Evolutionary conservation across 2,888 invertebrate species (phyloP), one percentile per base, ranked within the genome.

Genomic region (Sinodicranocentrus sp.): DNA sequence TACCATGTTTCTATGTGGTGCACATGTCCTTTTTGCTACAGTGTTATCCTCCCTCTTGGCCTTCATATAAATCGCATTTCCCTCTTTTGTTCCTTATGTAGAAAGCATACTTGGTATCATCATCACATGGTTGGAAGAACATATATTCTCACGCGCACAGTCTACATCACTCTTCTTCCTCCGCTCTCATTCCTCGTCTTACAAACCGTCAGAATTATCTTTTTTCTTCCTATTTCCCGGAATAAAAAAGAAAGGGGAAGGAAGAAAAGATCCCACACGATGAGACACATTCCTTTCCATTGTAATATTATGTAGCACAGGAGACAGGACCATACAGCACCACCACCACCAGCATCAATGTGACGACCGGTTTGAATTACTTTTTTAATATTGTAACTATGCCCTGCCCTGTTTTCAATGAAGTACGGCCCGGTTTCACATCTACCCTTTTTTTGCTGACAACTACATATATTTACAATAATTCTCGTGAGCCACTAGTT

Each of bases 391-490:
- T 61, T 61, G 61, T 17, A 33, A 15, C 3, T 28, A 33, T 23
- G 61, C 8, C n/a, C 28, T 26, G 6, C 25, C 15, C 57, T 10
- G 2, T 39, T 39, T 39, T 39, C 39, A 39, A 63, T 63, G 33
- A 57, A 57, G 25, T 19, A 63, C 33, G 33, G 21, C 59, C 15
- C 59, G 8, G 21, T 33, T 63, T 17, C 33, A 28, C 59, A 59
- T 8, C 23, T 26, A 26, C 23, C 17, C n/a, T 8, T 65, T 65
- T 65, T 65, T 44, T 43, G 65, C 65, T 65, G 65, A 65, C 65
- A 65, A 44, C 65, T 65, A 43, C 65, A 65, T 39, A 65, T 23
- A 65, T 65, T 61, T 65, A 39, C 65, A 44, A 65, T 21, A 43
- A 21, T 19, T 17, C 28, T 52, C 19, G n/a, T 25, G 33, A 33